Evolutionary conservation across 2,113 vertebrate genomes (phyloP), one percentile per base, ranked within the genome.

Genomic region (Rhynchomys soricoides): DNA sequence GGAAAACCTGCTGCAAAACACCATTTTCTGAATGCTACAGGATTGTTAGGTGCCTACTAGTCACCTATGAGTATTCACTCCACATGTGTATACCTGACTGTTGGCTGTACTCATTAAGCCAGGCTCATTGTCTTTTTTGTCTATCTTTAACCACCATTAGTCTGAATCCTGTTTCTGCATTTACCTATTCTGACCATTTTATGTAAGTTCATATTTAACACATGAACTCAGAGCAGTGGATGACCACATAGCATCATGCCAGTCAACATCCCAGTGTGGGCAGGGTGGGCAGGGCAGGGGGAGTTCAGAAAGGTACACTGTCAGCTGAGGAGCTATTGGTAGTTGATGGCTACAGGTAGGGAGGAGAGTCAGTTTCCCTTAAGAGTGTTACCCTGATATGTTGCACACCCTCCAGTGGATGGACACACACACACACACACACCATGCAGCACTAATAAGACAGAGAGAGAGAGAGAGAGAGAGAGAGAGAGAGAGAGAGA

Each of bases 221-320:
- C 13, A 40, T 16, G 7, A 83, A 29, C 81, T 31, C 13, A 62
- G 15, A 62, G 13, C 10, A 43, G 1, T 19, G n/a, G n/a, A 11
- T 4, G 22, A n/a, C n/a, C 3, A 55, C n/a, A 43, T 26, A n/a
- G 26, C 0, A 0, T 11, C 24, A 83, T 19, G n/a, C 7, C n/a
- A 62, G n/a, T 31, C n/a, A 43, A 43, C 13, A 62, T 22, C 29
- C 21, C 81, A 43, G 7, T 24, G 31, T 17, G 40, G n/a, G 43
- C 0, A 1, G 24, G 24, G 15, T 9, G 7, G 16, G 16, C 2
- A 37, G 66, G 68, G 31, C 21, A 10, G 40, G 40, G 10, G 11
- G 10, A n/a, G 22, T 29, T 59, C n/a, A 17, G 22, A 40, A 9
- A 57, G 11, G 17, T n/a, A 48, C 10, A 57, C 34, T 81, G 55